Conservation (phyloP, 2,888 invertebrate genomes). For the Pheosia tremula region DNA sequence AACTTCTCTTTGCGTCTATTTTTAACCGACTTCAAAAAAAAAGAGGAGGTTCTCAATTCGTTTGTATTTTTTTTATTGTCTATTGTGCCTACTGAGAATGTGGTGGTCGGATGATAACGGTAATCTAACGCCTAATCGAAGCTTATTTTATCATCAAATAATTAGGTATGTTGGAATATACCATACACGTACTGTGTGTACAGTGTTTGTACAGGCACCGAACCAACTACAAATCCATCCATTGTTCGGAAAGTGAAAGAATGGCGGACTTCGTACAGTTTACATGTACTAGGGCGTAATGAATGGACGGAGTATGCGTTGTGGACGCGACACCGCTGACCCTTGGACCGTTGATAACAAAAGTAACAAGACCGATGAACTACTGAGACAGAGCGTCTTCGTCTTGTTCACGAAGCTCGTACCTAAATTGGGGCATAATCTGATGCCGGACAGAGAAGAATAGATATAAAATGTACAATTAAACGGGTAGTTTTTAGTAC, state of each 20-base stretch:
- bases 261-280: constrained; percentile 47
- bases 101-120: too few species aligned
- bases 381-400: not conserved
- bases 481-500: too few species aligned
- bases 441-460: too few species aligned
- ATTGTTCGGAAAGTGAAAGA: constrained; percentile 34
- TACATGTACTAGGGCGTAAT: constrained; percentile 41
- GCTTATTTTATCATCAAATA: not conserved
- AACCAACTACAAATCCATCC: not conserved
- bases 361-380: constrained; percentile 15
- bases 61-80: too few species aligned
- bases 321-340: constrained; percentile 44
- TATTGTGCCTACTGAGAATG: too few species aligned
- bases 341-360: constrained; percentile 42
- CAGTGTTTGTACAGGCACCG: not conserved
- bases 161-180: too few species aligned
- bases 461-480: too few species aligned
- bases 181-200: not conserved
- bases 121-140: not conserved
- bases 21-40: too few species aligned
- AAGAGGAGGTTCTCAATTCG: too few species aligned
- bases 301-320: constrained; percentile 32
- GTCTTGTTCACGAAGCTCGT: not conserved
- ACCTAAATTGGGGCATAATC: too few species aligned
- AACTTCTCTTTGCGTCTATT: too few species aligned